Base-by-base conservation (phyloP, 2,888 invertebrate species). In the Sericinus montela region DNA sequence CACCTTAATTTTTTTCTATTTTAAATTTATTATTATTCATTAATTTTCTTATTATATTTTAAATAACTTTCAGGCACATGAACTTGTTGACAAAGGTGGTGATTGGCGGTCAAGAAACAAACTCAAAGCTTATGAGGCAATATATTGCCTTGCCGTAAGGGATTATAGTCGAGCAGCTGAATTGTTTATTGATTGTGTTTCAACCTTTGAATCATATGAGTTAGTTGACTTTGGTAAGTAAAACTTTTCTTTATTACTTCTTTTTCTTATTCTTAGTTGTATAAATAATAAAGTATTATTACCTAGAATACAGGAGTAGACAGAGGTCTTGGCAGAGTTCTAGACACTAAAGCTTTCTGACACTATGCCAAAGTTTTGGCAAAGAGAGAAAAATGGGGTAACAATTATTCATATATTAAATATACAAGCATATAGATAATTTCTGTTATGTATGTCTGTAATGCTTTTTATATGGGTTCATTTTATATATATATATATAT, bases 21-120 rank as follows among this genome's bases (percentile, higher is more conserved):
- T 25, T 25, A 25, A 1, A 25, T 25, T 25, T 16, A 16, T 19
- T 29, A n/a, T 29, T 30, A 39, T 41, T 16, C 28, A 29, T 9
- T 29, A 34, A 19, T 42, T 11, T 25, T 39, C 7, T 32, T 13
- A n/a, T 14, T 19, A 19, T 32, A 29, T 38, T 9, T 32, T 23
- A 43, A 30, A 36, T 45, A 37, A 13, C 8, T 76, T 77, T 44
- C 67, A 89, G 90, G 91, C 73, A 60, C 88, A 67, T 80, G 93
- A 75, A 67, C 79, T 95, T 30, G 98, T 98, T 56, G 98, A 98
- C 80, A 97, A 98, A 88, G 99, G 99, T 56, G 99, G 99, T 10
- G 99, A 99, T 79, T 99, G 99, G 99, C 98, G 99, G 69, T 93
- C 99, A 42, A 92, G 99, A 60, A 99, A 99, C 79, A 94, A 99